phyloP scores from a whole-genome alignment of 2,113 vertebrate genomes.

The Pyrgilauda ruficollis region DNA sequence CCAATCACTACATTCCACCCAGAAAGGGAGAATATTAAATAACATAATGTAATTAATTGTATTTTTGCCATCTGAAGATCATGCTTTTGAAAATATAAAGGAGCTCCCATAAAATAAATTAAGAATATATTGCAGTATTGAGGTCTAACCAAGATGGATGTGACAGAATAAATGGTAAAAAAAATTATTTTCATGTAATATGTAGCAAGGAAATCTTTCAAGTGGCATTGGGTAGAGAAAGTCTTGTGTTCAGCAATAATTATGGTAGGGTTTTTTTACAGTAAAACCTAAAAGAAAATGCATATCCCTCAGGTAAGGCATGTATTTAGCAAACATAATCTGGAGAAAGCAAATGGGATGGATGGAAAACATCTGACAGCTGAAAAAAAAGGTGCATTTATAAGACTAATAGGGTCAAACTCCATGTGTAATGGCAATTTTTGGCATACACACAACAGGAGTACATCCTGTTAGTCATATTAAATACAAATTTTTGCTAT shows the following conservation, averaged over 20 bases:
- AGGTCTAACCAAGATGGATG: not conserved
- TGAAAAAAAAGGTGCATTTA: not conserved
- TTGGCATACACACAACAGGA: not conserved
- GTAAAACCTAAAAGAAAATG: not conserved
- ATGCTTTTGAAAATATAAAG: not conserved
- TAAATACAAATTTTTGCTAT: not conserved
- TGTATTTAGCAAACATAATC: not conserved
- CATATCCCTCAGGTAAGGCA: not conserved
- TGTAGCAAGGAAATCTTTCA: not conserved
- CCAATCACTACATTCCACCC: not conserved
- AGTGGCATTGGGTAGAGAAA: not conserved
- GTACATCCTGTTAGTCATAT: not conserved
- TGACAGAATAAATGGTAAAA: not conserved
- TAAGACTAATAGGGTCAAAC: not conserved
- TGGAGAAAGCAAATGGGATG: not conserved
- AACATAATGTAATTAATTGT: not conserved
- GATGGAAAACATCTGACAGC: not conserved
- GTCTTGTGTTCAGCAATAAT: not conserved
- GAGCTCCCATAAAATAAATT: not conserved
- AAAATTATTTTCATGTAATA: not conserved
- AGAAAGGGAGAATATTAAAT: not conserved
- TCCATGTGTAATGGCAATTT: not conserved
- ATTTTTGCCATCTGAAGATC: not conserved
- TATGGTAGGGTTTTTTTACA: not conserved
- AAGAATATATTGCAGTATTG: not conserved